phyloP scores from a whole-genome alignment of 2,797 vertebrate genomes.

The Pangasius mekongensis region DNA sequence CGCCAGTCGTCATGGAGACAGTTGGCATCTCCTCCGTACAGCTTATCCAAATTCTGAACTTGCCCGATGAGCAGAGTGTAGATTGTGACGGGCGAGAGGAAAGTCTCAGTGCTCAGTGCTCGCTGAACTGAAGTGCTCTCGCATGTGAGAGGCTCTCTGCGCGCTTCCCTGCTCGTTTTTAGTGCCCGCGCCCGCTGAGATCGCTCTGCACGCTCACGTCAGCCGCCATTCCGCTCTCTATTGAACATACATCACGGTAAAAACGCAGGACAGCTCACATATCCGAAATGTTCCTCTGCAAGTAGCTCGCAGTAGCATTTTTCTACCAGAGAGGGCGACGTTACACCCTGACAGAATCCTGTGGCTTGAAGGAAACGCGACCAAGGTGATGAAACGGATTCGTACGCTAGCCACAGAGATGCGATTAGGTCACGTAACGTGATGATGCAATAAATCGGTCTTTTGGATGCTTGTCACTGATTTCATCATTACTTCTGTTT shows the following conservation, averaged over 20 bases:
- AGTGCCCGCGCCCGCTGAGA: neutral
- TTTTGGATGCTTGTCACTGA: neutral
- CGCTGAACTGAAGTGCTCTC: neutral
- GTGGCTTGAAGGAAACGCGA: neutral
- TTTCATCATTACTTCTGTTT: neutral
- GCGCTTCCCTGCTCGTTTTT: neutral
- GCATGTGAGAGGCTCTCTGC: neutral
- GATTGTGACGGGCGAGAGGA: neutral
- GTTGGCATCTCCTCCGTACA: neutral
- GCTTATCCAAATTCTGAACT: neutral
- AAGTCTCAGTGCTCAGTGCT: neutral
- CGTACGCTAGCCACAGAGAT: neutral
- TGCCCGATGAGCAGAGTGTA: neutral
- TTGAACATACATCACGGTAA: neutral
- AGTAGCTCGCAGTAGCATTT: neutral
- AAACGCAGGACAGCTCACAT: neutral
- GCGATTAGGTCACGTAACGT: neutral
- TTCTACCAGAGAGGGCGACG: conserved; percentile 7
- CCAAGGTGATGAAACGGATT: neutral
- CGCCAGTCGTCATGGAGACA: neutral
- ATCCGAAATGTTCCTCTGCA: neutral
- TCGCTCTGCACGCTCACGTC: neutral
- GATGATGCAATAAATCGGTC: neutral
- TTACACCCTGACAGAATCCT: neutral
- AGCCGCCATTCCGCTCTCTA: neutral